phyloP scores from a whole-genome alignment of 2,888 invertebrate genomes.

The Sinhomidia bicolor region DNA sequence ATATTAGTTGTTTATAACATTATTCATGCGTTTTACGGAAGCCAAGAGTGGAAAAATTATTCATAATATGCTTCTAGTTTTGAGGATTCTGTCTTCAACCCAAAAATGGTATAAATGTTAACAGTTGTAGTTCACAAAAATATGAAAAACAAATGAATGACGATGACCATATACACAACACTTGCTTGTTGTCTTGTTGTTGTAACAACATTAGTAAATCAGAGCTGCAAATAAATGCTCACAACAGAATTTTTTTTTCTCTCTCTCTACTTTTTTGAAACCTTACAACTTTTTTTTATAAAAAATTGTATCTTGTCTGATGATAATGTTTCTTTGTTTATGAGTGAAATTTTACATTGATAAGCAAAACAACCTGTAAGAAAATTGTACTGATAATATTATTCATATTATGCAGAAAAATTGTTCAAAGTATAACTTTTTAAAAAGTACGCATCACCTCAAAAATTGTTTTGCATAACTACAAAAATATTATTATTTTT shows the following conservation, averaged over 20 bases:
- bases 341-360: slow-evolving; percentile 5
- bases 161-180: background rate
- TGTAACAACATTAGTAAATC: slow-evolving; percentile 9
- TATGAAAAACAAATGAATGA: background rate
- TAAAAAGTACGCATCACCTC: background rate
- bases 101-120: slow-evolving; percentile 14
- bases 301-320: background rate
- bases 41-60: slow-evolving; percentile 58
- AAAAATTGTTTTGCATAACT: background rate
- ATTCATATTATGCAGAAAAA: slow-evolving; percentile 24
- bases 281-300: background rate
- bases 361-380: slow-evolving; percentile 15
- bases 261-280: background rate
- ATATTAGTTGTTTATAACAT: background rate
- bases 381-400: background rate
- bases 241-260: background rate
- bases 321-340: background rate
- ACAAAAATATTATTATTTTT: background rate
- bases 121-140: slow-evolving; percentile 32
- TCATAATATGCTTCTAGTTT: slow-evolving; percentile 70
- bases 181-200: background rate
- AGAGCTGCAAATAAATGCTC: background rate
- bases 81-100: slow-evolving; percentile 66
- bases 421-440: slow-evolving; percentile 2
- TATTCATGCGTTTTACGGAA: slow-evolving; percentile 68